Percentiles rank a stretch among this genome's conserved stretches.
These are phyloP conservation scores for Chlorodrepanis virens DNA, from an alignment of 2,113 vertebrate species.

Conservation along the genomic window DNA sequence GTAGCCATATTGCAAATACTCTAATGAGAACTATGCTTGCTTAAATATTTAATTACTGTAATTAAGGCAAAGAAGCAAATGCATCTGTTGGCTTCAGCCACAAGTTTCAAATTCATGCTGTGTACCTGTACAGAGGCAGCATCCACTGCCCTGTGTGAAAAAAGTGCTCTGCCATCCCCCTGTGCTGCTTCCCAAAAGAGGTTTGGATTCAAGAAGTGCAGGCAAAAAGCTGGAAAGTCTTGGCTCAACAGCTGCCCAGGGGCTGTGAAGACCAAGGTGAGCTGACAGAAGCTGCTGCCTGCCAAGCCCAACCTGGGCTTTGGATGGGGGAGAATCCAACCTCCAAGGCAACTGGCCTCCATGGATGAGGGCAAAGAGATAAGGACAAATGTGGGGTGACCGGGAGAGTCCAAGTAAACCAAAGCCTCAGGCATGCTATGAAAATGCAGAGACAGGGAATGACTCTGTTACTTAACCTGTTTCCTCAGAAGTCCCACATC, in stretches of 20 bases:
- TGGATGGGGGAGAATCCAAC: not conserved
- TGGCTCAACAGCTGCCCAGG: accelerated
- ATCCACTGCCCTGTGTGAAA: not conserved
- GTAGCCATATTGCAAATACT: not conserved
- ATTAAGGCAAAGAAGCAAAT: not conserved
- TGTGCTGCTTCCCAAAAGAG: not conserved
- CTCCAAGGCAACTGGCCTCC: accelerated
- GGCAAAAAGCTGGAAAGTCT: not conserved
- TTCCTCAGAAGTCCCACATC: constrained; percentile 90
- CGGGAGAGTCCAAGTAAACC: accelerated
- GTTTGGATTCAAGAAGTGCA: not conserved
- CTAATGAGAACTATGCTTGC: not conserved
- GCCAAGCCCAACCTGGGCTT: not conserved
- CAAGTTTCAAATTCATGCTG: not conserved
- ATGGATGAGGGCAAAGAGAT: not conserved
- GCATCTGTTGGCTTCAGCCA: not conserved
- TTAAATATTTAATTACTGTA: not conserved
- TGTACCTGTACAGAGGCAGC: not conserved
- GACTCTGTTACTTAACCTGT: constrained; percentile 78
- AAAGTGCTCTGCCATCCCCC: not conserved
- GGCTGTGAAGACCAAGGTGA: not conserved
- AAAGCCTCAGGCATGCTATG: not conserved
- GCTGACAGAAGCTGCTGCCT: not conserved
- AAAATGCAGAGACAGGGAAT: accelerated
- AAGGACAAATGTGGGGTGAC: not conserved